Evolutionary conservation across 2,113 vertebrate species (phyloP).

Genomic region (Tragelaphus scriptus): DNA sequence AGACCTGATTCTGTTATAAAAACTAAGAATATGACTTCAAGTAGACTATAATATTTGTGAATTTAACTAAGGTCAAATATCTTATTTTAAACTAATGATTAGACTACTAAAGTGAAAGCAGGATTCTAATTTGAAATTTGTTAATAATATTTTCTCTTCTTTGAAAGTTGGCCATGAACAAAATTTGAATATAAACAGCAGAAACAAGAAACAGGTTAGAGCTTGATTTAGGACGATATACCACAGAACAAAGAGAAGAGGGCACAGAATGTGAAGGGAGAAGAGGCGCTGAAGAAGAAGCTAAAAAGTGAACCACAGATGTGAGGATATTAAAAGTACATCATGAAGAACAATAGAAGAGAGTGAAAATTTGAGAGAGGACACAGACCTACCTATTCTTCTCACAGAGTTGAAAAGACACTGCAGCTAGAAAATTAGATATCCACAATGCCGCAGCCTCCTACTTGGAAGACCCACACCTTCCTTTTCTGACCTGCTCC

Average conservation of each 20-base stretch:
- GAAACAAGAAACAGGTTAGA: neutral
- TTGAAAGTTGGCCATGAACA: neutral
- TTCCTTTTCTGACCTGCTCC: neutral
- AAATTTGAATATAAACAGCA: neutral
- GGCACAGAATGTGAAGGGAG: neutral
- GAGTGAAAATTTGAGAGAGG: neutral
- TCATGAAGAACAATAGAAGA: neutral
- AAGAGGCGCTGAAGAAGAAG: neutral
- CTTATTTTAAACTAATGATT: neutral
- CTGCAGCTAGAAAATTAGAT: neutral
- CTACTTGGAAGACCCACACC: neutral
- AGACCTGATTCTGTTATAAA: neutral
- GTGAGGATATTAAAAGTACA: neutral
- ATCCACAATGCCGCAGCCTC: neutral
- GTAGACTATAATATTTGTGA: neutral
- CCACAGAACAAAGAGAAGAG: neutral
- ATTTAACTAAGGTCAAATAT: conserved; percentile 1
- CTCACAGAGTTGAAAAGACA: neutral
- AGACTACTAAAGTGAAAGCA: neutral
- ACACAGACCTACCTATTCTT: neutral
- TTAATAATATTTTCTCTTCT: conserved; percentile 19
- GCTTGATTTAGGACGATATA: neutral
- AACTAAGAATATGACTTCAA: conserved; percentile 20
- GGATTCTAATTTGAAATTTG: neutral
- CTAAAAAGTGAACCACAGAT: neutral